Evolutionary conservation across 2,113 vertebrate genomes (phyloP).

Genomic region (Syrrhaptes paradoxus): DNA sequence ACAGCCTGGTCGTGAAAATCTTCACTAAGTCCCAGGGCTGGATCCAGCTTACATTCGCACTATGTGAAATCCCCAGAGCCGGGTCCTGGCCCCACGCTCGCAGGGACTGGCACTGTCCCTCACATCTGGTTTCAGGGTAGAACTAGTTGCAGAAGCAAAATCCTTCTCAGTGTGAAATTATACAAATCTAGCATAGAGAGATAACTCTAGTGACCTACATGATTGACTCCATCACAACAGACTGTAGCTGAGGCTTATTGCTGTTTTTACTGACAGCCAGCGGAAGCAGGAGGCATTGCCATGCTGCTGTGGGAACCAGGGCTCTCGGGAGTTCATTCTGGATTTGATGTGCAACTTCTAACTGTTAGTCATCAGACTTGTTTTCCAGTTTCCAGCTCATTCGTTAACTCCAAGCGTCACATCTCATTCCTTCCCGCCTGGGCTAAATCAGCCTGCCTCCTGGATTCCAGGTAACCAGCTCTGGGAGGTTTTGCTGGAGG

Average conservation of each 20-base stretch:
- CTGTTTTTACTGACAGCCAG: not conserved
- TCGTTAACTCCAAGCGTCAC: not conserved
- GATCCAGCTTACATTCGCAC: not conserved
- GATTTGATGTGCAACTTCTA: not conserved
- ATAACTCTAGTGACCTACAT: not conserved
- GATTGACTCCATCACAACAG: not conserved
- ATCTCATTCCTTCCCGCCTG: not conserved
- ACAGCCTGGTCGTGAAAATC: not conserved
- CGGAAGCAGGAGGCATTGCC: not conserved
- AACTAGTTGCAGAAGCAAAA: not conserved
- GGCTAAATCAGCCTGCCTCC: not conserved
- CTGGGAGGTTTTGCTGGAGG: not conserved
- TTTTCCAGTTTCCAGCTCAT: not conserved
- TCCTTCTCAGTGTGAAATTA: not conserved
- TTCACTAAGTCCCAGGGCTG: not conserved
- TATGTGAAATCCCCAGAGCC: not conserved
- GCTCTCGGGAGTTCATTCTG: not conserved
- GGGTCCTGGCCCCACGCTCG: not conserved
- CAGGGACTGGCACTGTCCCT: not conserved
- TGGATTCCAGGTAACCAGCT: not conserved
- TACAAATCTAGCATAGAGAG: not conserved
- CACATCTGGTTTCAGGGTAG: not conserved
- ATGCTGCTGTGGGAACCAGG: not conserved
- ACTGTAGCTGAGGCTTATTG: not conserved
- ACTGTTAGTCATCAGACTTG: not conserved